These are phyloP conservation scores for Vidua macroura DNA, from an alignment of 2,113 vertebrate genomes.

Conservation along the genomic window DNA sequence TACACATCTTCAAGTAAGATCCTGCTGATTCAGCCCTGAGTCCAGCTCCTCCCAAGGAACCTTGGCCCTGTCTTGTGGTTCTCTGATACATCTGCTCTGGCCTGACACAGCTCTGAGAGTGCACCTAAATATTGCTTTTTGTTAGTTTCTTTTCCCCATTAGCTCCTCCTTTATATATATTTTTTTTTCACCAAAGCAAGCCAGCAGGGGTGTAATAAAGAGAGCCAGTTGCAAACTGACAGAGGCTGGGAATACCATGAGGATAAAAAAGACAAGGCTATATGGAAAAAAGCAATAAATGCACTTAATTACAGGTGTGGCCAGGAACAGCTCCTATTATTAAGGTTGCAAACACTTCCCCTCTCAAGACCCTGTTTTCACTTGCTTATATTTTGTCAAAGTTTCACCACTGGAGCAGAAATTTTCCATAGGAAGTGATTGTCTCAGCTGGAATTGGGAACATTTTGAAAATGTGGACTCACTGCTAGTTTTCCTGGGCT, in stretches of 20 bases:
- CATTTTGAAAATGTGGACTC: not conserved
- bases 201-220: not conserved
- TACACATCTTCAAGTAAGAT: not conserved
- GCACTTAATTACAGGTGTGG: slow-evolving; percentile 35
- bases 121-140: not conserved
- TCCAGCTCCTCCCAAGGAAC: not conserved
- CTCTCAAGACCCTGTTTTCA: slow-evolving; percentile 35
- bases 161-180: no score
- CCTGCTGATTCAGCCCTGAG: not conserved
- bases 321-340: slow-evolving; percentile 20
- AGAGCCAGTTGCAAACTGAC: not conserved
- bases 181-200: not conserved
- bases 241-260: not conserved
- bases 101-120: not conserved
- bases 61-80: not conserved
- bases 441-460: not conserved
- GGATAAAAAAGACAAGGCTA: slow-evolving; percentile 3
- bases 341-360: not conserved
- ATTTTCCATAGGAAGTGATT: not conserved
- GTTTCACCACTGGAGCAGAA: not conserved
- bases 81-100: not conserved
- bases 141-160: not conserved
- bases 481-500: not conserved
- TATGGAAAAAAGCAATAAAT: slow-evolving; percentile 43
- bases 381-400: not conserved